Conservation (phyloP, 2,113 vertebrate genomes). For the Rhabdomys dilectus region DNA sequence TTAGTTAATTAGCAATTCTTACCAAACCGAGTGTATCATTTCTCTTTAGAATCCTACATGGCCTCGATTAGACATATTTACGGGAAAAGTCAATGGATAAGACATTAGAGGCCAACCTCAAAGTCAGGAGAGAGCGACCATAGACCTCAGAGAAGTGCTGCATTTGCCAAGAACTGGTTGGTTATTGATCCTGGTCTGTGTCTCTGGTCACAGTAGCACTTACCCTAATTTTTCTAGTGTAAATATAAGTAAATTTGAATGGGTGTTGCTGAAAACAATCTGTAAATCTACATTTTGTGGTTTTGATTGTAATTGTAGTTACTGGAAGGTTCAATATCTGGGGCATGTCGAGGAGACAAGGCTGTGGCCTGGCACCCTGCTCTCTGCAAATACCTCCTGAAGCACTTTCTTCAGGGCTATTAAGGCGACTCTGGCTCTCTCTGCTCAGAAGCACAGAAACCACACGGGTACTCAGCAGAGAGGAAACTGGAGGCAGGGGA, state of each 20-base stretch:
- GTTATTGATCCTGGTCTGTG: conserved; percentile 98
- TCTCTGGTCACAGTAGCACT: conserved; percentile 99
- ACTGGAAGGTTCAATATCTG: conserved; percentile 99
- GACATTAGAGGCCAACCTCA: conserved; percentile 99
- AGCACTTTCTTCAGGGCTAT: conserved; percentile 90
- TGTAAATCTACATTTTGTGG: conserved; percentile 96
- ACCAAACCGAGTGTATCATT: conserved; percentile 91
- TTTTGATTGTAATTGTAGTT: conserved; percentile 98
- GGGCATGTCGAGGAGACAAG: conserved; percentile 95
- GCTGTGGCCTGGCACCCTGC: conserved; percentile 94
- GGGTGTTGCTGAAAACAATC: conserved; percentile 97
- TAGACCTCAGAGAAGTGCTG: conserved; percentile 98
- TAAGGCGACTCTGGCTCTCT: conserved; percentile 86
- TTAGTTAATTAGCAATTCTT: conserved; percentile 93
- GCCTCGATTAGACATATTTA: conserved; percentile 94
- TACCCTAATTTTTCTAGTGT: conserved; percentile 99
- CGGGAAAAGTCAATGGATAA: conserved; percentile 97
- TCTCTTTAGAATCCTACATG: conserved; percentile 88
- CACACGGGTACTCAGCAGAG: conserved; percentile 86
- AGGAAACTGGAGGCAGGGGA: conserved; percentile 78
- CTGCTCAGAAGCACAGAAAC: conserved; percentile 88
- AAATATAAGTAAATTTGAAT: conserved; percentile 99
- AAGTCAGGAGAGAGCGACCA: conserved; percentile 95
- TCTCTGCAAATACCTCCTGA: conserved; percentile 89
- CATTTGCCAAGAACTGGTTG: conserved; percentile 98